Base-by-base conservation (phyloP, 2,113 vertebrate genomes). In the Macaca mulatta region DNA sequence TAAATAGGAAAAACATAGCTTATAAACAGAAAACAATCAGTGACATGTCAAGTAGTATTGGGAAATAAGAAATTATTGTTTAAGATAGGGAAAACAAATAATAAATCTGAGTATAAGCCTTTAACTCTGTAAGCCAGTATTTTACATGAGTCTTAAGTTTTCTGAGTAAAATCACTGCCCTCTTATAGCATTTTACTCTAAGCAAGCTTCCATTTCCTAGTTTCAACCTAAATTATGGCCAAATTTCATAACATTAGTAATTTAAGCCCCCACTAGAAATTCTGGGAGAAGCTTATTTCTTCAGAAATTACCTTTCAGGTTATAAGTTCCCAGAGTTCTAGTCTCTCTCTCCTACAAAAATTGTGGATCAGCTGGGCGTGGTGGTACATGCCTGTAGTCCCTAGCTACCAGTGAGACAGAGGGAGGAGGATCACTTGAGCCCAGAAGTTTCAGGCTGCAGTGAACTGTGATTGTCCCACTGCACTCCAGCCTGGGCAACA, bases 271-370 rank as follows among this genome's bases (percentile, higher is more conserved):
- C 23, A 32, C 43, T 38, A 94, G 40, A 55, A 86, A 61, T 70
- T 75, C 35, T 93, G 18, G 75, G 14, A 97, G 25, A 64, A 90
- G 50, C 12, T 10, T 5, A 59, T 92, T 84, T 69, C 74, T 94
- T 86, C n/a, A 77, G 45, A 80, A 94, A 75, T 12, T 92, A 23
- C 52, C 80, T 95, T 91, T 82, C 43, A 57, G 45, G 40, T 80
- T 40, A 1, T 52, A 94, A 92, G 75, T 69, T 94, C 40, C 80
- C 82, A 6, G 32, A 96, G 90, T 78, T 95, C 59, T 70, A 95
- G 30, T 43, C 30, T 88, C 79, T 94, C 35, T 45, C 35, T 96
- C 64, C 69, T 70, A 92, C 12, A 69, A 23, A 89, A 84, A 93
- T 18, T 70, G 9, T 52, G 14, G 40, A 81, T 77, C 27, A 64